Conservation (phyloP, 1,140 invertebrate species). For the Conopomorpha cramerella region DNA sequence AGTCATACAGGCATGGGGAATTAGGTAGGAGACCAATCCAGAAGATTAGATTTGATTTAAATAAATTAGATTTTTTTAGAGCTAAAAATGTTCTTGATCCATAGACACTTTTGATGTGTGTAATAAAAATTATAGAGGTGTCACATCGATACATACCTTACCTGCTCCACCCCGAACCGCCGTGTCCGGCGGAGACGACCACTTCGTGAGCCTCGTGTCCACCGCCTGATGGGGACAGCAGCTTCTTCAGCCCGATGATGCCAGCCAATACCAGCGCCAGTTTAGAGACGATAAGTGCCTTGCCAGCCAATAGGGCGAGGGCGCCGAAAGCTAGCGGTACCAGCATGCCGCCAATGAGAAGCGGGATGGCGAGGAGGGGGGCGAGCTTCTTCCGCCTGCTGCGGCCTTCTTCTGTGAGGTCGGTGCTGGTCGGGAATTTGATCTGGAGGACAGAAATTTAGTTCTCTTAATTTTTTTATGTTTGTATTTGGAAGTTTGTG, state of each 20-base stretch:
- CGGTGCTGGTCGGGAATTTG: constrained; percentile 68
- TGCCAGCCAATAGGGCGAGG: constrained; percentile 78
- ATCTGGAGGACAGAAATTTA: constrained; percentile 49
- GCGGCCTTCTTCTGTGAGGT: constrained; percentile 66
- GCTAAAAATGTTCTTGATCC: too few relatives aligned
- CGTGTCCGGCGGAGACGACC: constrained; percentile 70
- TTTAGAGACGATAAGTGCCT: constrained; percentile 83
- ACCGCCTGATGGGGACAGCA: constrained; percentile 66
- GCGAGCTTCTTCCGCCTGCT: constrained; percentile 72
- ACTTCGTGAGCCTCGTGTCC: constrained; percentile 72
- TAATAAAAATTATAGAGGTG: too few relatives aligned
- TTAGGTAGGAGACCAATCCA: too few relatives aligned
- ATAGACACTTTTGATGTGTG: too few relatives aligned
- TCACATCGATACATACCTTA: constrained; percentile 8
- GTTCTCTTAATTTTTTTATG: too few relatives aligned
- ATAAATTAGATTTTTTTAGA: too few relatives aligned
- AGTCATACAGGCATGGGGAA: too few relatives aligned
- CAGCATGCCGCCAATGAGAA: constrained; percentile 77
- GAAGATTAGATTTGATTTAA: too few relatives aligned
- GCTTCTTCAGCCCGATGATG: constrained; percentile 83
- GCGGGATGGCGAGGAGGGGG: constrained; percentile 73
- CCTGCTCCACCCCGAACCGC: constrained; percentile 72
- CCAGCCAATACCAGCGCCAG: constrained; percentile 78
- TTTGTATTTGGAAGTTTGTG: too few relatives aligned
- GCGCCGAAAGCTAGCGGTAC: constrained; percentile 79